A percentile compares a stretch with the other conserved stretches of the same genome.
Conservation (phyloP, 1,140 invertebrate species). For the Anastrepha obliqua region DNA sequence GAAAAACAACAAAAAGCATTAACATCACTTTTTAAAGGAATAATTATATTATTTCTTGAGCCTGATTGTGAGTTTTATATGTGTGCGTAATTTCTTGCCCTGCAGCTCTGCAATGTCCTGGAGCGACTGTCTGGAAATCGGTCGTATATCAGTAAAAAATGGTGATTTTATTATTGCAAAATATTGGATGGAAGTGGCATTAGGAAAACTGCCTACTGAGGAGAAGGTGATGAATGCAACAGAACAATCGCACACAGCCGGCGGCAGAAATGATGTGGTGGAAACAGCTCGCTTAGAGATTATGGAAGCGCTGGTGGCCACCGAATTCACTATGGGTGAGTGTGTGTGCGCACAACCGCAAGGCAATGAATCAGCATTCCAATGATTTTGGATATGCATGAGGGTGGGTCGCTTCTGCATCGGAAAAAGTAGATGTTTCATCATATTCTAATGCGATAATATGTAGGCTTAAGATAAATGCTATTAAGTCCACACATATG, state of each 20-base stretch:
- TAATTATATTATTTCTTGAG: not conserved
- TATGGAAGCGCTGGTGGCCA: conserved; percentile 61
- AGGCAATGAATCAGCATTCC: no score
- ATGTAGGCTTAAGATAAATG: no score
- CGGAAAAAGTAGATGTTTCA: no score
- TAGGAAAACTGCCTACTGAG: conserved; percentile 61
- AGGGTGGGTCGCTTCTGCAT: no score
- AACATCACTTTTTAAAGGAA: not conserved
- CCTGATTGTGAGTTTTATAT: conserved; percentile 5
- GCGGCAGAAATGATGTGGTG: not conserved
- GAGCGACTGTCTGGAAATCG: conserved; percentile 71
- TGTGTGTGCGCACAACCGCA: not conserved
- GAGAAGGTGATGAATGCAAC: conserved; percentile 19
- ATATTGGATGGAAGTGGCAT: conserved; percentile 68
- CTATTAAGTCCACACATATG: no score
- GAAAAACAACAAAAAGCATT: not conserved
- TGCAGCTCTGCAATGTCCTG: conserved; percentile 63
- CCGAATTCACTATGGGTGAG: conserved; percentile 62
- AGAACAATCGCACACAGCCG: conserved; percentile 56
- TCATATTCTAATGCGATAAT: no score
- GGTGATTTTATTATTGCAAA: conserved; percentile 65
- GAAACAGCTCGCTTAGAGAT: conserved; percentile 60
- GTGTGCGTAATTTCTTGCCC: not conserved
- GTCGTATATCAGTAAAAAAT: conserved; percentile 61
- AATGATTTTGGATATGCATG: no score